phyloP scores from a whole-genome alignment of 2,888 invertebrate species.

The Apotomis capreana region DNA sequence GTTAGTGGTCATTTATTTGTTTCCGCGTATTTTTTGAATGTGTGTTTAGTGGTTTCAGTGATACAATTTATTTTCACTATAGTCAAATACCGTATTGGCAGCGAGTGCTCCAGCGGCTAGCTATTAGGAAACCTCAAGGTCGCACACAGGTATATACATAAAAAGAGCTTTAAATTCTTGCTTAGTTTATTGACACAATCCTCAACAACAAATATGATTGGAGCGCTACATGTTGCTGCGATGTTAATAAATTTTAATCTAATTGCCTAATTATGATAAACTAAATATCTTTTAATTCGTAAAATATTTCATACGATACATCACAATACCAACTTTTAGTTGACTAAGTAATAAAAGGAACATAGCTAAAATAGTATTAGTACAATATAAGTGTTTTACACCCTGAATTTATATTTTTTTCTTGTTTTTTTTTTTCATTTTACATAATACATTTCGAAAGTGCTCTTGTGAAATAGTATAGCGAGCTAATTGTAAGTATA shows the following conservation, averaged over 20 bases:
- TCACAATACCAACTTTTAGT: slow-evolving; percentile 82
- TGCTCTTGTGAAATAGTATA: slow-evolving; percentile 16
- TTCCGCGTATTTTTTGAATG: too few relatives aligned
- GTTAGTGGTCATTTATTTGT: too few relatives aligned
- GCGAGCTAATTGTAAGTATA: slow-evolving; percentile 21
- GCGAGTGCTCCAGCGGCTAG: too few relatives aligned
- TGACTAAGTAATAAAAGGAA: slow-evolving; percentile 74
- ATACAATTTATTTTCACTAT: too few relatives aligned
- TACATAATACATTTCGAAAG: slow-evolving; percentile 34
- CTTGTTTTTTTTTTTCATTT: slow-evolving; percentile 51
- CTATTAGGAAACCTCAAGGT: background rate
- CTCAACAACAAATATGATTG: slow-evolving; percentile 76
- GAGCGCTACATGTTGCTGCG: slow-evolving; percentile 75
- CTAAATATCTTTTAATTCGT: slow-evolving; percentile 75
- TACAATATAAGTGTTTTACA: slow-evolving; percentile 70
- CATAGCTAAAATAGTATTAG: slow-evolving; percentile 63
- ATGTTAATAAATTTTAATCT: slow-evolving; percentile 69
- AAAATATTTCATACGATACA: slow-evolving; percentile 74
- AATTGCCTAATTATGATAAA: slow-evolving; percentile 72
- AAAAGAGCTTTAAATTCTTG: slow-evolving; percentile 56
- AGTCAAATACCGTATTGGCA: too few relatives aligned
- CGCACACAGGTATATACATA: slow-evolving; percentile 22
- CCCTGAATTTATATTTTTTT: slow-evolving; percentile 58
- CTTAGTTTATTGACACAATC: slow-evolving; percentile 80
- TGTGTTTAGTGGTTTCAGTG: too few relatives aligned